Base-by-base conservation (phyloP, 2,888 invertebrate species). In the Sphaerophoria rueppellii region DNA sequence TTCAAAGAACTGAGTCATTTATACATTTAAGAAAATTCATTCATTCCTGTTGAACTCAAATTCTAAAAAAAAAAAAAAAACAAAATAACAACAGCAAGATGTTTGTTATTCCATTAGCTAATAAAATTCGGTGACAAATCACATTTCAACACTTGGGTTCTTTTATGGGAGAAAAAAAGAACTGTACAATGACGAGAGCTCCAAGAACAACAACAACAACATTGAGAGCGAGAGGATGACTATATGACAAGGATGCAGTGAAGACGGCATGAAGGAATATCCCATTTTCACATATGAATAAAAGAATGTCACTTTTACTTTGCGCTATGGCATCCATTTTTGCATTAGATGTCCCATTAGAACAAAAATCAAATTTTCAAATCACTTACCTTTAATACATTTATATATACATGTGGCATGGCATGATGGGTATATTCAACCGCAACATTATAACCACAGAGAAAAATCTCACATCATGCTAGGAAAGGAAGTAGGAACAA, bases 351-450 rank as follows among this genome's bases (percentile, higher is more conserved):
- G 78, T 67, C 65, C 70, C 82, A 79, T 82, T 82, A 78, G 78
- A 78, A 82, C 60, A 78, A 74, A 85, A 80, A 85, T 80, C 80
- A 85, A 80, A 80, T 80, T 83, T 79, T 83, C 83, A 83, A 83
- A 83, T 83, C 79, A 83, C 75, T 85, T 72, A 76, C 65, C 65
- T 65, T 43, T 43, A 24, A 2, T 4, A 57, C 40, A 46, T 46
- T 24, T 12, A 6, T 6, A n/a, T 46, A 6, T 4, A 60, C 24
- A n/a, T n/a, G n/a, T n/a, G n/a, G n/a, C n/a, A n/a, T n/a, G n/a
- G n/a, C n/a, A n/a, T n/a, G n/a, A n/a, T n/a, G n/a, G n/a, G 2
- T 24, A 32, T 1, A 34, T 46, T 32, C 7, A 14, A 57, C 57
- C n/a, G 63, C 11, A 65, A 11, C 65, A 65, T 48, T 46, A 48